phyloP scores from a whole-genome alignment of 2,797 vertebrate species.

The Amniataba percoides region DNA sequence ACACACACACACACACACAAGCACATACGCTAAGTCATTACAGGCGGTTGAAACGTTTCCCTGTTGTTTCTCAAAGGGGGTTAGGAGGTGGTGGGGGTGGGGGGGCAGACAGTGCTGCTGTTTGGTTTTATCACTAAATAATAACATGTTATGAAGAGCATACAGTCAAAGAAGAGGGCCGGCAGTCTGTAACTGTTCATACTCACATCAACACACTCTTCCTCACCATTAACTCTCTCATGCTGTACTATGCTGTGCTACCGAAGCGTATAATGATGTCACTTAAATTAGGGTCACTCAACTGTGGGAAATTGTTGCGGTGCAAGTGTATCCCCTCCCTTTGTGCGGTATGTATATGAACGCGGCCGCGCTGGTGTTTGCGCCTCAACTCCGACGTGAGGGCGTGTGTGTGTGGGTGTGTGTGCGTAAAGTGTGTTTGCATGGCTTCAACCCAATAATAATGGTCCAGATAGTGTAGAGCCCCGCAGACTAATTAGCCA shows the following conservation, averaged over 20 bases:
- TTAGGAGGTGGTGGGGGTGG: not conserved
- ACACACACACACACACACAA: constrained; percentile 48
- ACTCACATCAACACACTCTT: constrained; percentile 45
- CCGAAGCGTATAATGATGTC: constrained; percentile 89
- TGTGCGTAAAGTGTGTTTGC: constrained; percentile 74
- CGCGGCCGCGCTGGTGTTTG: constrained; percentile 52
- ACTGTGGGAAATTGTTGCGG: constrained; percentile 68
- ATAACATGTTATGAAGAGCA: constrained; percentile 45
- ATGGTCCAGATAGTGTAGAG: constrained; percentile 92
- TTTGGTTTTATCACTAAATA: constrained; percentile 50
- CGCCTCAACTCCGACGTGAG: constrained; percentile 22
- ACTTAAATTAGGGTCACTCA: constrained; percentile 92
- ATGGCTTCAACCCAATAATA: constrained; percentile 91
- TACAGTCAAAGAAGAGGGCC: constrained; percentile 36
- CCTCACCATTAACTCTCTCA: constrained; percentile 72
- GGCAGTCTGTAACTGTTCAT: constrained; percentile 42
- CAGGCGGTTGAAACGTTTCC: constrained; percentile 51
- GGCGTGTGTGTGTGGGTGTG: too few species aligned
- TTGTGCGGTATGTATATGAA: constrained; percentile 45
- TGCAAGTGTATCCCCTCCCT: constrained; percentile 34
- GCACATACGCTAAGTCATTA: constrained; percentile 69
- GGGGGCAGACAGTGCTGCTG: not conserved
- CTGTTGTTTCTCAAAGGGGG: constrained; percentile 55
- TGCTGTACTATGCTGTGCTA: constrained; percentile 74
- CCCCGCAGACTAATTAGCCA: constrained; percentile 96